Base-by-base conservation (phyloP, 2,797 vertebrate species). In the Pogoniulus pusillus region DNA sequence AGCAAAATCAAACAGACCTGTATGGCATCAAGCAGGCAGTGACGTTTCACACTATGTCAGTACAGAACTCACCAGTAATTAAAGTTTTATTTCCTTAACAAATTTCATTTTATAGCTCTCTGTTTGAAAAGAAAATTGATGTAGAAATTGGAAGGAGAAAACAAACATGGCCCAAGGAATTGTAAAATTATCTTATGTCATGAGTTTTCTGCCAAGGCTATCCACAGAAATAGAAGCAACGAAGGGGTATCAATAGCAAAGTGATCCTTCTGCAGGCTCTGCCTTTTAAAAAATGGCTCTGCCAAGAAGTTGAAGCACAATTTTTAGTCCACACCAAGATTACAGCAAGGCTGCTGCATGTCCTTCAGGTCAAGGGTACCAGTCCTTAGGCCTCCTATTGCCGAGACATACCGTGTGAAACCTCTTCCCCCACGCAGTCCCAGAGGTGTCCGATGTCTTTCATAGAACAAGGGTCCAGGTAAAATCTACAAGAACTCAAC, bases 11-110 rank as follows among this genome's bases (percentile, higher is more conserved):
- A 87, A 60, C 15, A 77, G 73, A 75, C 53, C 51, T 71, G 29
- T 82, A 41, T 43, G 45, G 41, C 75, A 74, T 49, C 75, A 82
- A 84, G 55, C 58, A 75, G 54, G 19, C 39, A 90, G 75, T 20
- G n/a, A 63, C 51, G 57, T 73, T 82, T 89, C 65, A 54, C 55
- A 64, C 41, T 71, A 68, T 82, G 77, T 9, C 66, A 87, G 92
- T 49, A 75, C 95, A 64, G 90, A 90, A 95, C 90, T 90, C 86
- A 78, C 71, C 79, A 85, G 84, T 75, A 92, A 45, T 86, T 87
- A 70, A 58, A 91, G 51, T 87, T 75, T 82, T 34, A 93, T 94
- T 86, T 95, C 82, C 75, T 88, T 91, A 72, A 85, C 32, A 20
- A 94, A 80, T 77, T 55, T 91, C 91, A 86, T 53, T 6, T 47